Evolutionary conservation across 1,140 invertebrate genomes (phyloP).

Genomic region (Rhagoletis zephyria): DNA sequence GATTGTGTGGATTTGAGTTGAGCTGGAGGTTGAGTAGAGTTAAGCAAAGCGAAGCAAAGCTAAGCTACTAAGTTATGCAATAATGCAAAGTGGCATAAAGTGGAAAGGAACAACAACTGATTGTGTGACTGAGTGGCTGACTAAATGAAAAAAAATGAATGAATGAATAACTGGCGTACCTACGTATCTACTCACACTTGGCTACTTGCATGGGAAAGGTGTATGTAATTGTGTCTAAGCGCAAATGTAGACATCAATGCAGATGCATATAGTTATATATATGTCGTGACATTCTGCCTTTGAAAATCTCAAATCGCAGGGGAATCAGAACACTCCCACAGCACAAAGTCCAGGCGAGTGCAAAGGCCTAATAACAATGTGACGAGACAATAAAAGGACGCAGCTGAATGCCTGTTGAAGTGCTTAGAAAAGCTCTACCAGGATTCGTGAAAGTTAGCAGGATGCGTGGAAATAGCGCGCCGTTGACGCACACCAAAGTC

Average conservation of each 20-base stretch:
- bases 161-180: neutral
- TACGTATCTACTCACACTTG: neutral
- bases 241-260: neutral
- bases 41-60: neutral
- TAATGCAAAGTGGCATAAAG: constrained; percentile 44
- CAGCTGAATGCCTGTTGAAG: constrained; percentile 6
- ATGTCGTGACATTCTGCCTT: neutral
- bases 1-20: constrained; percentile 28
- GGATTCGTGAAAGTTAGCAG: neutral
- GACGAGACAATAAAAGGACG: constrained; percentile 28
- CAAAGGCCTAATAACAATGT: constrained; percentile 37
- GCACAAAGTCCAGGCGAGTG: neutral
- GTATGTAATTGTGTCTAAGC: neutral
- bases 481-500: neutral
- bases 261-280: neutral
- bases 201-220: neutral
- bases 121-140: neutral
- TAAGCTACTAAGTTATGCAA: constrained; percentile 38
- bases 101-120: neutral
- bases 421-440: neutral
- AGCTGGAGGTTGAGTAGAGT: no score
- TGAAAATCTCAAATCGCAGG: constrained; percentile 29
- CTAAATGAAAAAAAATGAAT: neutral
- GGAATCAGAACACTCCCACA: neutral
- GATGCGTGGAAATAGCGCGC: neutral